Base-by-base conservation (phyloP, 2,888 invertebrate genomes). In the Caenorhabditis uteleia region DNA sequence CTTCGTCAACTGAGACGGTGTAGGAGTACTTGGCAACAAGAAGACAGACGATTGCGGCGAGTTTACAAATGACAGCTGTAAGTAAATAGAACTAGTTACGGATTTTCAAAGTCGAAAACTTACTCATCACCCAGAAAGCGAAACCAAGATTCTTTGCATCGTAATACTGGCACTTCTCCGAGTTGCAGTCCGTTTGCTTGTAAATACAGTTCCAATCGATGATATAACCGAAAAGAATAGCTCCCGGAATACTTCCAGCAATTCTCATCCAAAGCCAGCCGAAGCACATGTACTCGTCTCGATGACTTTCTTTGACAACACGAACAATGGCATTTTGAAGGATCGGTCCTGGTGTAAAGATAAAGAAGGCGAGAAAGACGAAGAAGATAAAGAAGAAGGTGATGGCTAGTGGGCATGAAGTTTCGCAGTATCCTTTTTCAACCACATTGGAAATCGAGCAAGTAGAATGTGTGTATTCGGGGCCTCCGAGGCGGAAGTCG, bases 191-290 rank as follows among this genome's bases (percentile, higher is more conserved):
- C 20, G 47, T 55, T 23, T 59, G 68, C 71, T 70, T 70, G 27
- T 64, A 58, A 29, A 64, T 27, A 39, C 74, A 74, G 14, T 71
- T 70, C 6, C 47, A 58, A 36, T 74, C 74, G 21, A 74, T 71
- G 10, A 72, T 53, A 50, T 58, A 57, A 2, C 74, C 74, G 34
- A 74, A 74, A 1, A 65, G 43, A 38, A 71, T 59, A 10, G 69
- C 74, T 4, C 74, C 74, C 1, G 74, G 74, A 26, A 74, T 70
- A 42, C 69, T 69, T 40, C 72, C 71, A 51, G 23, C 45, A 31
- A 68, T 64, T 18, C 74, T 50, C 74, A 75, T 75, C 58, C 61
- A 72, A 7, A 75, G 38, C 74, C 74, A 75, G 2, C 72, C 72
- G 27, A 70, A 70, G 36, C 74, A 75, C n/a, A 71, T 64, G 64